Percentiles rank a stretch among this genome's conserved stretches.
phyloP scores from a whole-genome alignment of 2,888 invertebrate species.

The Plebejus argus region DNA sequence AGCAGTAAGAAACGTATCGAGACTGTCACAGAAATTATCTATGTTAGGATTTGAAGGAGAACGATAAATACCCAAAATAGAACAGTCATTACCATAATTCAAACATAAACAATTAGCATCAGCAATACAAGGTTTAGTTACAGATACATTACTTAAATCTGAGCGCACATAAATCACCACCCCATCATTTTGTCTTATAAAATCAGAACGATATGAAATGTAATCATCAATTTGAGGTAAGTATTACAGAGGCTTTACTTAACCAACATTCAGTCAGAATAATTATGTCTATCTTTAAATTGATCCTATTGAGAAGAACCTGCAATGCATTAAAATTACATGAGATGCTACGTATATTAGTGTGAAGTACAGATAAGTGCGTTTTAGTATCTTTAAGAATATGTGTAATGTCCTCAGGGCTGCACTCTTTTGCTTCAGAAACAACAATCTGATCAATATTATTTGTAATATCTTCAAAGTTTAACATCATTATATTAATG shows the following conservation, averaged over 20 bases:
- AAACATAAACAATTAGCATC: slow-evolving; percentile 14
- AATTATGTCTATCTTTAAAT: background rate
- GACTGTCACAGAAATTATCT: background rate
- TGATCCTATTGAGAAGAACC: background rate
- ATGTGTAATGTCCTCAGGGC: background rate
- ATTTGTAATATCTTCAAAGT: no score
- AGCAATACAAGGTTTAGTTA: background rate
- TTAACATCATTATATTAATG: no score
- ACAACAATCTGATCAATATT: no score
- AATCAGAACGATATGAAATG: background rate
- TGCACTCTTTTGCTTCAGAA: background rate
- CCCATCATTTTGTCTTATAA: slow-evolving; percentile 2
- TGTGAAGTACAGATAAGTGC: background rate
- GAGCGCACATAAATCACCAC: slow-evolving; percentile 8
- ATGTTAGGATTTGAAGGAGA: background rate
- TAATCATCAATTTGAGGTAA: slow-evolving; percentile 5
- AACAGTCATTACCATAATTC: background rate
- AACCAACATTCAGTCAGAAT: slow-evolving; percentile 19
- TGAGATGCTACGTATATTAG: slow-evolving; percentile 6
- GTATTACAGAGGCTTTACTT: background rate
- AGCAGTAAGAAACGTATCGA: background rate
- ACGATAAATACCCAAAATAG: background rate
- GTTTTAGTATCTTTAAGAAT: background rate
- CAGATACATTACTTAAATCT: background rate
- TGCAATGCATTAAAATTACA: background rate